Evolutionary conservation across 2,113 vertebrate species (phyloP).

Genomic region (human (Homo sapiens)): DNA sequence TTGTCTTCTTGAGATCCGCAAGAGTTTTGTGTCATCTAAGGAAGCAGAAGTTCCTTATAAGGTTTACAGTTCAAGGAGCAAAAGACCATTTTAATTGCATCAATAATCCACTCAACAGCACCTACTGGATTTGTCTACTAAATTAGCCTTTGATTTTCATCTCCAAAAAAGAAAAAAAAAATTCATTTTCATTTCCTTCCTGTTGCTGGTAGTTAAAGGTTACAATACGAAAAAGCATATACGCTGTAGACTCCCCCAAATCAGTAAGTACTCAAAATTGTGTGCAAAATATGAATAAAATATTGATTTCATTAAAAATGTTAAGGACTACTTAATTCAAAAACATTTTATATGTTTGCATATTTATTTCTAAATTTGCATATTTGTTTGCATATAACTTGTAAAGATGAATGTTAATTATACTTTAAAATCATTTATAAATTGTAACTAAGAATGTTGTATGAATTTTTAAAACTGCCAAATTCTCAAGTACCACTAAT

Average conservation of each 20-base stretch:
- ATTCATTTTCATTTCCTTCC: slow-evolving; percentile 61
- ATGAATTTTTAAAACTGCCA: slow-evolving; percentile 87
- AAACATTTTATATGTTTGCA: slow-evolving; percentile 92
- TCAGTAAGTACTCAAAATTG: slow-evolving; percentile 84
- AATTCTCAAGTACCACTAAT: slow-evolving; percentile 88
- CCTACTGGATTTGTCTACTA: slow-evolving; percentile 42
- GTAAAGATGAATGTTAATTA: slow-evolving; percentile 90
- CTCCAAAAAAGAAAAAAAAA: background rate
- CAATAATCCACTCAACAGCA: slow-evolving; percentile 9
- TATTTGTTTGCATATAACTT: slow-evolving; percentile 93
- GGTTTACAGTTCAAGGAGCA: slow-evolving; percentile 2
- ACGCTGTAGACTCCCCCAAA: slow-evolving; percentile 76
- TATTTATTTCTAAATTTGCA: slow-evolving; percentile 91
- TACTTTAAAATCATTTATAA: slow-evolving; percentile 91
- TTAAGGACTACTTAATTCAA: slow-evolving; percentile 91
- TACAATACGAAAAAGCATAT: slow-evolving; percentile 69
- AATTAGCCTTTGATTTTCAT: slow-evolving; percentile 26
- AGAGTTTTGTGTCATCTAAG: background rate
- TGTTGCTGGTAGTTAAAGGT: slow-evolving; percentile 54
- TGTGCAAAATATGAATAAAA: slow-evolving; percentile 90
- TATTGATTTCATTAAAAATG: slow-evolving; percentile 92
- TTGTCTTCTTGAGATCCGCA: background rate
- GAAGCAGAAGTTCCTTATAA: background rate
- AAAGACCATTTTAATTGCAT: slow-evolving; percentile 17
- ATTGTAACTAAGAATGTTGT: slow-evolving; percentile 89